These are phyloP conservation scores for Typhlomys cinereus DNA, from an alignment of 2,113 vertebrate species.

Conservation along the genomic window DNA sequence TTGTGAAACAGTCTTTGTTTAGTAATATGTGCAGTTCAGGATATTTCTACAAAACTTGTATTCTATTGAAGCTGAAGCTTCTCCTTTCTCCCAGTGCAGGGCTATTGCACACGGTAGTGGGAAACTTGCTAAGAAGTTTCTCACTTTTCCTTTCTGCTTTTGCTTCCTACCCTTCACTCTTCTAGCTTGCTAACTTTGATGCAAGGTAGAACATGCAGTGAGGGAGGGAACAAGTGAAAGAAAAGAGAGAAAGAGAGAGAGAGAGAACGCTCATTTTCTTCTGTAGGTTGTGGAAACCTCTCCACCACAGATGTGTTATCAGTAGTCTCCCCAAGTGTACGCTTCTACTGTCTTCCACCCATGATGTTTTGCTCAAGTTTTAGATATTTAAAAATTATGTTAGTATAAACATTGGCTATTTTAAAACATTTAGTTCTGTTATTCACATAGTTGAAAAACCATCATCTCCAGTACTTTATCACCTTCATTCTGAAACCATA, in stretches of 20 bases:
- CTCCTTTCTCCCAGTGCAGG: not conserved
- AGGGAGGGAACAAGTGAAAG: no score
- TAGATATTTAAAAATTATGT: not conserved
- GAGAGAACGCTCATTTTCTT: not conserved
- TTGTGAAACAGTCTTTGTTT: not conserved
- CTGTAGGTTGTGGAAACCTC: not conserved
- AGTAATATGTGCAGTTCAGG: not conserved
- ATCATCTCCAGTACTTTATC: not conserved
- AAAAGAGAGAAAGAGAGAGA: no score
- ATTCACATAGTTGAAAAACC: not conserved
- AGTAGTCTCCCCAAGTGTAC: not conserved
- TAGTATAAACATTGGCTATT: not conserved
- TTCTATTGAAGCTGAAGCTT: not conserved
- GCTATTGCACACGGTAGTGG: not conserved
- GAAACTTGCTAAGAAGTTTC: not conserved
- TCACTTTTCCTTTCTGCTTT: not conserved
- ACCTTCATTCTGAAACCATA: not conserved
- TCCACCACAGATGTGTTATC: not conserved
- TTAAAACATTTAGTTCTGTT: not conserved
- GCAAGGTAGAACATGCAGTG: not conserved
- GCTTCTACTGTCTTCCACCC: not conserved
- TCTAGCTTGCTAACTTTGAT: not conserved
- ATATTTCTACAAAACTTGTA: not conserved
- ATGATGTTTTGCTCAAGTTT: not conserved
- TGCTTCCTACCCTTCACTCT: not conserved